Percentiles rank a stretch among this genome's conserved stretches.
Conservation (phyloP, 2,797 vertebrate genomes). For the Malacoctenus gilli region DNA sequence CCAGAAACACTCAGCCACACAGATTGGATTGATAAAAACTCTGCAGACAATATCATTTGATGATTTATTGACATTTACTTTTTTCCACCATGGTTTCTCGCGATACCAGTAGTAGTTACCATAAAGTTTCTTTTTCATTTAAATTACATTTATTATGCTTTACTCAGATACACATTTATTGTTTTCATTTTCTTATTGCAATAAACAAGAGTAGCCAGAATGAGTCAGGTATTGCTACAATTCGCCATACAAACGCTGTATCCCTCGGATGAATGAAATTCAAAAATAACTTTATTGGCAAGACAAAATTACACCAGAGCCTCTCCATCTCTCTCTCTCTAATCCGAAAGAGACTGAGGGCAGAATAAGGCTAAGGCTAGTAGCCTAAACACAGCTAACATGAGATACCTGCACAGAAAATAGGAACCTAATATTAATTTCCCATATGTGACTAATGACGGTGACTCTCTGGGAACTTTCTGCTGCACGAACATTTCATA, state of each 20-base stretch:
- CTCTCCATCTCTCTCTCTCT: slow-evolving; percentile 70
- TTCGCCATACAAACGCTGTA: slow-evolving; percentile 81
- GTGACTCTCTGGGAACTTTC: slow-evolving; percentile 60
- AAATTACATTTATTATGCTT: slow-evolving; percentile 86
- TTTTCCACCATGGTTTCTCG: slow-evolving; percentile 79
- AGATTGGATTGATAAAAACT: slow-evolving; percentile 53
- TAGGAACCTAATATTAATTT: slow-evolving; percentile 76
- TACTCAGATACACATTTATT: slow-evolving; percentile 85
- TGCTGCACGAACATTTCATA: slow-evolving; percentile 64
- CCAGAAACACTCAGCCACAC: not conserved
- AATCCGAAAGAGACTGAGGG: slow-evolving; percentile 75
- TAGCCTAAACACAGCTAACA: slow-evolving; percentile 84
- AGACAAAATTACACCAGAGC: slow-evolving; percentile 81
- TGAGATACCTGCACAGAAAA: slow-evolving; percentile 80
- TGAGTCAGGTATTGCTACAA: slow-evolving; percentile 87
- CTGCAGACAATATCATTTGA: slow-evolving; percentile 72
- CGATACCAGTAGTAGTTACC: slow-evolving; percentile 81
- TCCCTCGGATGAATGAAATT: slow-evolving; percentile 81
- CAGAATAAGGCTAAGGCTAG: slow-evolving; percentile 85
- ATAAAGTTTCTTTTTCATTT: slow-evolving; percentile 83
- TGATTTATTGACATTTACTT: slow-evolving; percentile 86
- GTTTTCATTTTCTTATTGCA: slow-evolving; percentile 87
- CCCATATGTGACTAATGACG: slow-evolving; percentile 69
- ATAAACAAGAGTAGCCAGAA: slow-evolving; percentile 87
- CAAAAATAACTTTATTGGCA: slow-evolving; percentile 85